Base-by-base conservation (phyloP, 2,113 vertebrate genomes). In the Charadrius vociferus region DNA sequence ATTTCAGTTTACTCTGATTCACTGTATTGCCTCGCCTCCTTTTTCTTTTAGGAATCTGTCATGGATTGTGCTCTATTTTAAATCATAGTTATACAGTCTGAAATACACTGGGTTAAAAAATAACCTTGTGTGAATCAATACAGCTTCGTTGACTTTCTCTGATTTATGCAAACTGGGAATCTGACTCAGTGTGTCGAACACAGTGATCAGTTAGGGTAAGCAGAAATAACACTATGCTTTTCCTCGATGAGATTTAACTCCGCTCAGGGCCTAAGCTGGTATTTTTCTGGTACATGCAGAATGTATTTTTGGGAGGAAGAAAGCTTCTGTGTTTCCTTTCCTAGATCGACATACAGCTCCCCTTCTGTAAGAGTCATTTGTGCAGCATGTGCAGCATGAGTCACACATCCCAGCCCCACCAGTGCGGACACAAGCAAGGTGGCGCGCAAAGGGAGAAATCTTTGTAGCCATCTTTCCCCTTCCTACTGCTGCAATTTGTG, bases 1-100 rank as follows among this genome's bases (percentile, higher is more conserved):
- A 81, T 86, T 94, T 85, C 68, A 83, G 29, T 86, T 94, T 88
- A 65, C 36, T 96, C n/a, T 96, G 85, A 55, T 92, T 95, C 92
- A 81, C 47, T 75, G 65, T 88, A 41, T 39, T 66, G 61, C 86
- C 61, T 79, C 14, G 11, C 52, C 47, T 82, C 37, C 62, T 93
- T 83, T 89, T 80, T 77, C 59, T 66, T 93, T 96, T 45, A 88
- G 63, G 71, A 81, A 90, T 74, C 52, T 82, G 6, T 49, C 59
- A 52, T 12, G 58, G 50, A 78, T 43, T 32, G 14, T 78, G 6
- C 18, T 94, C 16, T 62, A 43, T 79, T 88, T 93, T 84, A 88
- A 83, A 86, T 74, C 56, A 43, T 8, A 50, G 14, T 34, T 81
- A 55, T 36, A 67, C 13, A 30, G 43, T 34, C 68, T 81, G 84